Evolutionary conservation across 2,113 vertebrate species (phyloP).

Genomic region (Columba janthina): DNA sequence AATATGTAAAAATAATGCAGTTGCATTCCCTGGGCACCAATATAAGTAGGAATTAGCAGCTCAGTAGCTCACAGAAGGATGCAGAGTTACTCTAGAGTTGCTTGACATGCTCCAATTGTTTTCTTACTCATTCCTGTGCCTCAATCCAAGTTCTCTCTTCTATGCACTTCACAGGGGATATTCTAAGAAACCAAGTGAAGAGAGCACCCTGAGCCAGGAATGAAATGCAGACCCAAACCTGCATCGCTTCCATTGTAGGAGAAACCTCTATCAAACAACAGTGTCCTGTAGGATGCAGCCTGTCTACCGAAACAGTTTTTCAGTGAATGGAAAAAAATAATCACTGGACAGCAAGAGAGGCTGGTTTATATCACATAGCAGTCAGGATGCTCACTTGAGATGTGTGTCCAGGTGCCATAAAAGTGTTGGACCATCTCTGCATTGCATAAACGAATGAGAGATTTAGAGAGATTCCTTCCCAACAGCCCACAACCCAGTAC

Average conservation of each 20-base stretch:
- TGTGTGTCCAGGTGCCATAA: background rate
- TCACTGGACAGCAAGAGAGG: background rate
- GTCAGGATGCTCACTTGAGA: background rate
- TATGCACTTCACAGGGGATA: background rate
- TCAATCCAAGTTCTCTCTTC: background rate
- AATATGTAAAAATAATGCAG: background rate
- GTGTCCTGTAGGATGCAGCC: background rate
- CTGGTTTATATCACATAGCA: background rate
- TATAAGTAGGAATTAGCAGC: background rate
- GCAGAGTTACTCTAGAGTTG: background rate
- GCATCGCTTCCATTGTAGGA: background rate
- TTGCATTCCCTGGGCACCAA: background rate
- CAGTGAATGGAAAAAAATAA: background rate
- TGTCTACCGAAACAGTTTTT: background rate
- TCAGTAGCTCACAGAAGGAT: background rate
- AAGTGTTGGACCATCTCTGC: background rate
- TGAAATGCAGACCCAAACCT: background rate
- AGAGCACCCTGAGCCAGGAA: background rate
- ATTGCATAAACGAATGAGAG: background rate
- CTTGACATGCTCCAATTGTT: background rate
- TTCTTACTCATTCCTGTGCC: background rate
- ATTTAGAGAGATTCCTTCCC: background rate
- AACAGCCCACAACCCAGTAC: background rate
- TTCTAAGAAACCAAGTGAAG: background rate
- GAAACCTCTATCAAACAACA: background rate